Evolutionary conservation across 2,888 invertebrate species (phyloP).

Genomic region (Mystacides longicornis): DNA sequence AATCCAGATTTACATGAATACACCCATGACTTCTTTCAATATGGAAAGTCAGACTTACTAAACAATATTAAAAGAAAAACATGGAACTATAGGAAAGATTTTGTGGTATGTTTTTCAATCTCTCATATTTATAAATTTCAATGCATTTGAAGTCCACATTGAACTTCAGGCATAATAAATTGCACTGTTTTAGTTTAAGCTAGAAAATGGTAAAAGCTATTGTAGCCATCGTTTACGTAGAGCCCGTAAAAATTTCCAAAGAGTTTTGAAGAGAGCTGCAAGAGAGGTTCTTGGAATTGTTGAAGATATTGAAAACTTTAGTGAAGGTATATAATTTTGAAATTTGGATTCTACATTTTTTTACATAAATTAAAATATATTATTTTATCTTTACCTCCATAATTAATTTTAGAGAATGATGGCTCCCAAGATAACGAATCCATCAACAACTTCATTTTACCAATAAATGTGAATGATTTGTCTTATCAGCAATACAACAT

Average conservation of each 20-base stretch:
- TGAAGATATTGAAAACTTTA: background rate
- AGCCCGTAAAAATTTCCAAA: conserved; percentile 40
- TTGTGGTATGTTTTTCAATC: no score
- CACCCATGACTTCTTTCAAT: conserved; percentile 51
- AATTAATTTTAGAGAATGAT: background rate
- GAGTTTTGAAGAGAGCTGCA: conserved; percentile 41
- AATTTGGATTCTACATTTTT: background rate
- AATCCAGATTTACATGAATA: conserved; percentile 55
- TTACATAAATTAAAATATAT: background rate
- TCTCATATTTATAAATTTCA: no score
- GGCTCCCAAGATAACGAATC: background rate
- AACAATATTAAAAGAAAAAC: conserved; percentile 50
- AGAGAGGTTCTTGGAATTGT: background rate
- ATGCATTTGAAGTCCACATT: no score
- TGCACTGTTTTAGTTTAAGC: background rate
- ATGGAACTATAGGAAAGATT: conserved; percentile 36
- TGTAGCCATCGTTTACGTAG: conserved; percentile 42
- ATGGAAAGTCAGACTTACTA: conserved; percentile 46
- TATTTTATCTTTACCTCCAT: background rate
- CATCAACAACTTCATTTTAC: background rate
- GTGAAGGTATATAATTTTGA: background rate
- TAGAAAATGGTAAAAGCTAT: conserved; percentile 13
- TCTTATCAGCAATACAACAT: background rate
- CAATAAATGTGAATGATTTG: background rate
- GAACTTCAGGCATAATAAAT: background rate